These are phyloP conservation scores for Zaprionus inermis DNA, from an alignment of 1,140 invertebrate species.

Conservation along the genomic window DNA sequence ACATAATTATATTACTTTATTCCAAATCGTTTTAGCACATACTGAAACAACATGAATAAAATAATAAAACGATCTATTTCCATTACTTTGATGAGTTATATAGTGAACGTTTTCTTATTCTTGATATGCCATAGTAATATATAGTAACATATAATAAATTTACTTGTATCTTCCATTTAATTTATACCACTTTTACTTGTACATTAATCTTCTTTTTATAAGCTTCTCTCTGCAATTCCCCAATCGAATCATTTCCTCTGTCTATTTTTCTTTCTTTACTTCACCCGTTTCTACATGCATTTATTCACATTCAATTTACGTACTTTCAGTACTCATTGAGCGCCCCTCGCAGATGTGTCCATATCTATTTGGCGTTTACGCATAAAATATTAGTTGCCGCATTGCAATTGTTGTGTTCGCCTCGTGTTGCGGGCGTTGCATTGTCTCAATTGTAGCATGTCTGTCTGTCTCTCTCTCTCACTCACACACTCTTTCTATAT, in stretches of 20 bases:
- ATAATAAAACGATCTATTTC: background rate
- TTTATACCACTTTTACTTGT: too few species aligned
- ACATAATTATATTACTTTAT: too few species aligned
- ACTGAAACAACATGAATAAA: too few species aligned
- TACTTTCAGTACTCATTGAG: background rate
- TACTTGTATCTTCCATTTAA: too few species aligned
- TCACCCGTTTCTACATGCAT: background rate
- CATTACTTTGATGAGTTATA: too few species aligned
- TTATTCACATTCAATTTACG: background rate
- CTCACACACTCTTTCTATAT: background rate
- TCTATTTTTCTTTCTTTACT: background rate
- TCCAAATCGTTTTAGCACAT: too few species aligned
- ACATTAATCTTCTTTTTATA: too few species aligned
- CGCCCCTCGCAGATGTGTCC: constrained; percentile 29
- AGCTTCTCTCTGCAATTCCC: too few species aligned
- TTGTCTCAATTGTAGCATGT: constrained; percentile 55
- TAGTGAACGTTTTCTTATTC: too few species aligned
- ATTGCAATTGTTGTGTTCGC: constrained; percentile 72
- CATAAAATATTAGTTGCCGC: constrained; percentile 80
- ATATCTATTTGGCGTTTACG: constrained; percentile 60
- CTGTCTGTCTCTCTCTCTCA: background rate
- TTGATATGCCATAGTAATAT: too few species aligned
- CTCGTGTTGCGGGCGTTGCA: constrained; percentile 73
- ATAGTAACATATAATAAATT: too few species aligned
- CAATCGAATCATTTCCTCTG: background rate